Percentiles rank a stretch among this genome's conserved stretches.
phyloP scores from a whole-genome alignment of 2,797 vertebrate genomes.

The Lophotriccus pileatus region DNA sequence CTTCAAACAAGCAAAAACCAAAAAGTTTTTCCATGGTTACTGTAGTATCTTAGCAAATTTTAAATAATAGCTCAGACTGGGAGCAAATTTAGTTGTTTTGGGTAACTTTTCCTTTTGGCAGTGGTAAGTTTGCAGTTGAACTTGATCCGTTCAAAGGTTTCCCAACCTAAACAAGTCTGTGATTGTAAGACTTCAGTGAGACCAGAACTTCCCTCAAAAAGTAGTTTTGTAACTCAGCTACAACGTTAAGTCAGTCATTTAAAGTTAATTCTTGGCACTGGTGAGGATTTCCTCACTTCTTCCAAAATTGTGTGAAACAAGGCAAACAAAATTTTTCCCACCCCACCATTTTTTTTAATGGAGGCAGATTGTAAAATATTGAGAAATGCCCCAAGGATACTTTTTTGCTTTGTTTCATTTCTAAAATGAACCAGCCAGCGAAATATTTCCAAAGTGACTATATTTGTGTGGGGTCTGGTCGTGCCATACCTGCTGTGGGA shows the following conservation, averaged over 20 bases:
- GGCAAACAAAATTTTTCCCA: rapidly evolving
- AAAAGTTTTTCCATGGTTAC: background rate
- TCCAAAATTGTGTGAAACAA: background rate
- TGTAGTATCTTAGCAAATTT: background rate
- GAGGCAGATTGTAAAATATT: background rate
- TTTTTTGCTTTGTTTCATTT: background rate
- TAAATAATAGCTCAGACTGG: background rate
- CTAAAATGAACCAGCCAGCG: background rate
- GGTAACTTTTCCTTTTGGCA: background rate
- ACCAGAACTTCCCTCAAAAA: background rate
- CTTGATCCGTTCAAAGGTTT: background rate
- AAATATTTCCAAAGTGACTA: background rate
- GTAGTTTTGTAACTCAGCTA: background rate
- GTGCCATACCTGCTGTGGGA: rapidly evolving
- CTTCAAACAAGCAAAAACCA: background rate
- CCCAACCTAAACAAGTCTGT: background rate
- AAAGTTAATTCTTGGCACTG: background rate
- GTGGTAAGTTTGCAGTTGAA: background rate
- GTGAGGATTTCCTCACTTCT: background rate
- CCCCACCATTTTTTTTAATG: background rate
- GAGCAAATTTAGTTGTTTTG: background rate
- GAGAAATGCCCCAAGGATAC: background rate
- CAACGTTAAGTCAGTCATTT: background rate
- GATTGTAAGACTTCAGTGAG: background rate
- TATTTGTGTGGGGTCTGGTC: background rate